These are phyloP conservation scores for Tragelaphus scriptus DNA, from an alignment of 2,113 vertebrate genomes.

Conservation along the genomic window DNA sequence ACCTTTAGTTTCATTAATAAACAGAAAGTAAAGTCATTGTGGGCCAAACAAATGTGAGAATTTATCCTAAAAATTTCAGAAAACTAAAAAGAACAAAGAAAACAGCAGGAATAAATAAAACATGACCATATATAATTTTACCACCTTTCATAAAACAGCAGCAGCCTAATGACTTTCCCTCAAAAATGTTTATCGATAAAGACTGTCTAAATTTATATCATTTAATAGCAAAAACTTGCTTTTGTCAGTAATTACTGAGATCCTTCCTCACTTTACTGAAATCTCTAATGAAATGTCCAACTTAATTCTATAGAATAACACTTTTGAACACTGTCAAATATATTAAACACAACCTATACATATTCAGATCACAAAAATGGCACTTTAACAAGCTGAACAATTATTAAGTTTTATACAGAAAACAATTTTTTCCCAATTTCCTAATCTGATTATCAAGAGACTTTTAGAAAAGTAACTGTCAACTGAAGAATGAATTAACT, in stretches of 20 bases:
- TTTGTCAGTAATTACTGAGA: slow-evolving; percentile 13
- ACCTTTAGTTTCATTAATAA: background rate
- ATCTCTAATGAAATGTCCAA: background rate
- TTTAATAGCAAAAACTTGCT: slow-evolving; percentile 6
- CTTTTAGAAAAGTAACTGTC: background rate
- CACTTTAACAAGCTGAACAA: background rate
- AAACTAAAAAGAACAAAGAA: slow-evolving; percentile 20
- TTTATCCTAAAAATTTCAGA: slow-evolving; percentile 11
- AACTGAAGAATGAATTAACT: background rate
- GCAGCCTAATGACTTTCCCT: background rate
- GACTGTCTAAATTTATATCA: background rate
- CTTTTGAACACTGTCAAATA: background rate
- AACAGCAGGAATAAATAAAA: background rate
- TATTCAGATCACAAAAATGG: background rate
- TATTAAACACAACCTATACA: background rate
- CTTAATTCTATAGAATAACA: background rate
- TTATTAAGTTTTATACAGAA: background rate
- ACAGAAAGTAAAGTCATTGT: background rate
- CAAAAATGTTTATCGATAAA: background rate
- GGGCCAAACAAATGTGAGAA: background rate
- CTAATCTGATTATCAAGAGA: background rate
- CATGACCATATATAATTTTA: background rate
- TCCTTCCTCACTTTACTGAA: background rate
- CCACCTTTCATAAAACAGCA: background rate
- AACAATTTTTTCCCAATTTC: background rate